These are phyloP conservation scores for Chondrilla cf. caribensis DNA, from an alignment of 37 sponge, comb jelly and placozoan species.

Conservation along the genomic window DNA sequence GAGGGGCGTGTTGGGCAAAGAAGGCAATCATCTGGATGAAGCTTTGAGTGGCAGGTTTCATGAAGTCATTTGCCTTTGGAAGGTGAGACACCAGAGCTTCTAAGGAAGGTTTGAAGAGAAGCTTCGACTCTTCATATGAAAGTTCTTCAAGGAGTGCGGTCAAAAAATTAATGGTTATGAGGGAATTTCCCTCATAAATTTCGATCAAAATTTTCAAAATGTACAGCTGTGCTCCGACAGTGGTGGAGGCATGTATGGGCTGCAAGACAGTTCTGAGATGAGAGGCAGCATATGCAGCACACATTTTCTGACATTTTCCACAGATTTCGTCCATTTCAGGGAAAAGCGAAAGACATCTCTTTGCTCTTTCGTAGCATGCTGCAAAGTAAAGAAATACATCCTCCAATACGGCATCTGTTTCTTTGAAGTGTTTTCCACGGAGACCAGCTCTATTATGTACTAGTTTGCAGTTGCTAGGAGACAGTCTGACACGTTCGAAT, in stretches of 20 bases:
- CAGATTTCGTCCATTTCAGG: neutral
- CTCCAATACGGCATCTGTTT: neutral
- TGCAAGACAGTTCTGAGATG: neutral
- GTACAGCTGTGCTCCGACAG: neutral
- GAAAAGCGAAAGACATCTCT: too few relatives aligned
- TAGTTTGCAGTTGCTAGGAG: neutral
- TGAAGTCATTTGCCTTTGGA: neutral
- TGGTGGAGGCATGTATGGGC: neutral
- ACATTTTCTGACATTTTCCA: neutral
- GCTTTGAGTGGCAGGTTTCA: neutral
- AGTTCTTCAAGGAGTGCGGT: neutral
- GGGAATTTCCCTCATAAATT: neutral
- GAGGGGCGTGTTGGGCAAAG: neutral
- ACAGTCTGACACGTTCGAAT: conserved; percentile 35
- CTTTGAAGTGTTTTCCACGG: neutral
- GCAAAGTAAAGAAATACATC: neutral
- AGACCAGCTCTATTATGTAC: neutral
- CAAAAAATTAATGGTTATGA: neutral
- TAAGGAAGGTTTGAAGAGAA: neutral
- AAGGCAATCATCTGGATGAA: neutral
- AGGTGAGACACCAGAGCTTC: neutral
- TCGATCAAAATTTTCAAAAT: neutral
- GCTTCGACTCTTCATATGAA: neutral
- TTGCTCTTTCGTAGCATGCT: neutral
- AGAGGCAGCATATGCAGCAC: neutral